Conservation (phyloP, 2,797 vertebrate genomes). For the Ptychobarbus kaznakovi region DNA sequence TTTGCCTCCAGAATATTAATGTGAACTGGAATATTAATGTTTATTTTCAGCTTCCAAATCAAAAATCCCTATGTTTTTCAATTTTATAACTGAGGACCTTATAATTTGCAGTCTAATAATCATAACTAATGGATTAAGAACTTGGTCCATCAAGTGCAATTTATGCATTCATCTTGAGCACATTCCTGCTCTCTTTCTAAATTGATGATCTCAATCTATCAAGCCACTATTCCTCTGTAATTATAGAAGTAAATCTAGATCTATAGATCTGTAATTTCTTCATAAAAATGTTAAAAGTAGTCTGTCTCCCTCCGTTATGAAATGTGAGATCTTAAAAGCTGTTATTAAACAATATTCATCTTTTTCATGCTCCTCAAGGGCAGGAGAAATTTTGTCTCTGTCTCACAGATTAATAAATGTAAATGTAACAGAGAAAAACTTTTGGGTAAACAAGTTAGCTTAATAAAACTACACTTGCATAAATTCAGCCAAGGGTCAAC, state of each 20-base stretch:
- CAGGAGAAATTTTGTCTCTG: not conserved
- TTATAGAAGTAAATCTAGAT: conserved; percentile 49
- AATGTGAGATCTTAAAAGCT: conserved; percentile 71
- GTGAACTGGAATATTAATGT: conserved; percentile 21
- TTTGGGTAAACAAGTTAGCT: not conserved
- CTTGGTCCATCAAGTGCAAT: conserved; percentile 46
- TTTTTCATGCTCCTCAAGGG: not conserved
- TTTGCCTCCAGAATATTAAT: conserved; percentile 54
- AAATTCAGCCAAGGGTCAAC: too few species aligned
- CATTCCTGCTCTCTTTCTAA: conserved; percentile 57
- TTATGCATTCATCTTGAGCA: conserved; percentile 58
- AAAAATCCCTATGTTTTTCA: conserved; percentile 52
- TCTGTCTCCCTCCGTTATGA: conserved; percentile 56
- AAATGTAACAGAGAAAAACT: not conserved
- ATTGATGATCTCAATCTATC: conserved; percentile 59
- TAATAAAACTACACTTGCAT: not conserved
- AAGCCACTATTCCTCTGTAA: conserved; percentile 44
- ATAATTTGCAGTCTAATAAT: conserved; percentile 65
- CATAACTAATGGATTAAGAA: conserved; percentile 60
- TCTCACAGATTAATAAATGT: conserved; percentile 7
- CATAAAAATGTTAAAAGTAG: conserved; percentile 65
- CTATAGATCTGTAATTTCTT: conserved; percentile 60
- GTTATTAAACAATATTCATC: conserved; percentile 75
- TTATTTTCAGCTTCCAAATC: conserved; percentile 42
- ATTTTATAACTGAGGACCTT: conserved; percentile 50